Base-by-base conservation (phyloP, 2,113 vertebrate genomes). In the Argyrosomus japonicus region DNA sequence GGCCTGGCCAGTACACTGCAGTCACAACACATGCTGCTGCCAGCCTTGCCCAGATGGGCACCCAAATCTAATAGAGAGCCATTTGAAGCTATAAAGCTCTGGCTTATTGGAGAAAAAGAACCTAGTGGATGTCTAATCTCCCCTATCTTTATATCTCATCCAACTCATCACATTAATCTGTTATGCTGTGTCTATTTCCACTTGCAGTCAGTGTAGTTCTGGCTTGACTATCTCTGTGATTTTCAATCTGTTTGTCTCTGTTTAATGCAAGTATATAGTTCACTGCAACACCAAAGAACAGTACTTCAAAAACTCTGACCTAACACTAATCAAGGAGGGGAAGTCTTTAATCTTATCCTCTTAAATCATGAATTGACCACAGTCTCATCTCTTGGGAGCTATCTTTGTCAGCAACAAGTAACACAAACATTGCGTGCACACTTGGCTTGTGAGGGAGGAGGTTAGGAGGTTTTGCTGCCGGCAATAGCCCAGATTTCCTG, bases 51-150 rank as follows among this genome's bases (percentile, higher is more conserved):
- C 93, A 94, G 92, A 94, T 93, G 90, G 93, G 90, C 75, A 93
- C 85, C 87, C 82, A 93, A 94, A 95, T 94, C 93, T 90, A 95
- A 95, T 94, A 92, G 87, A 92, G 86, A 93, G 85, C 91, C 92
- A 92, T 94, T 94, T 94, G 88, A 87, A 93, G 91, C 89, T 79
- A 88, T 87, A 91, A 89, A 92, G 85, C 88, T 72, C 81, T 25
- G 75, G 90, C 86, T 92, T 92, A 91, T 84, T 89, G 89, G 82
- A 88, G 84, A 88, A 89, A 88, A 88, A 83, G 81, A 89, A 92
- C 77, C 80, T 62, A 83, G 84, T 71, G 83, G 82, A 91, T 75
- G 87, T 91, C 86, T 89, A 90, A 92, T 93, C 90, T 90, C 77
- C 64, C 64, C 61, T 84, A 89, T 91, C 90, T 89, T 88, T 83